Percentiles rank a stretch among this genome's conserved stretches.
These are phyloP conservation scores for Plecotus auritus DNA, from an alignment of 2,113 vertebrate species.

Conservation along the genomic window DNA sequence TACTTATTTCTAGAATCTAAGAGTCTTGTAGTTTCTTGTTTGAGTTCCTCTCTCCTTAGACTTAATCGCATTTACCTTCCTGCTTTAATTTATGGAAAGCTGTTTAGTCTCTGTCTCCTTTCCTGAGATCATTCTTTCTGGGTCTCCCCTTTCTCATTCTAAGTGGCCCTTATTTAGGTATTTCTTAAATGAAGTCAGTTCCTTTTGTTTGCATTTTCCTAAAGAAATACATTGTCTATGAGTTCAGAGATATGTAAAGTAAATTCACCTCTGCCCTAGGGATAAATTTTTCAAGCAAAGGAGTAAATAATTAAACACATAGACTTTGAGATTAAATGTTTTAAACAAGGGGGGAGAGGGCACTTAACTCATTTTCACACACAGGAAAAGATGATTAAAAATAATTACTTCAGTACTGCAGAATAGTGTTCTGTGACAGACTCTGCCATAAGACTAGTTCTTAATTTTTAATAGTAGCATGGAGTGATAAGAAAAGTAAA, in stretches of 20 bases:
- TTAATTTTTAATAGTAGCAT: conserved; percentile 3
- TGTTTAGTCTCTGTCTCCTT: not conserved
- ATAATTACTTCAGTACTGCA: not conserved
- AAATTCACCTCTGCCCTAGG: not conserved
- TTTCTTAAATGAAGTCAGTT: conserved; percentile 1
- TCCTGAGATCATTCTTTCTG: not conserved
- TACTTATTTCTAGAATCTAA: not conserved
- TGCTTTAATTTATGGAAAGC: not conserved
- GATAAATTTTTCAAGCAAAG: not conserved
- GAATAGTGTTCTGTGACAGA: not conserved
- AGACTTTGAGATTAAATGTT: not conserved
- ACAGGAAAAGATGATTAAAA: not conserved
- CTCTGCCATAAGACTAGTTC: not conserved
- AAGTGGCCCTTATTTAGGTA: not conserved
- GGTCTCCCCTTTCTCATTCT: not conserved
- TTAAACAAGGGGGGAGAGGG: not conserved
- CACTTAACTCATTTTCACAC: not conserved
- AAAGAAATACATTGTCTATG: not conserved
- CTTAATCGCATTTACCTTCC: not conserved
- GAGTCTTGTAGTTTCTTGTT: not conserved
- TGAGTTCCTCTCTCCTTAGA: not conserved
- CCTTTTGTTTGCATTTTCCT: not conserved
- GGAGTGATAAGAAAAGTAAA: not conserved
- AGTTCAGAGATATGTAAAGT: not conserved
- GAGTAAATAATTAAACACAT: not conserved